Conservation (phyloP, 1,140 invertebrate species). For the Stegodyphus dumicola region DNA sequence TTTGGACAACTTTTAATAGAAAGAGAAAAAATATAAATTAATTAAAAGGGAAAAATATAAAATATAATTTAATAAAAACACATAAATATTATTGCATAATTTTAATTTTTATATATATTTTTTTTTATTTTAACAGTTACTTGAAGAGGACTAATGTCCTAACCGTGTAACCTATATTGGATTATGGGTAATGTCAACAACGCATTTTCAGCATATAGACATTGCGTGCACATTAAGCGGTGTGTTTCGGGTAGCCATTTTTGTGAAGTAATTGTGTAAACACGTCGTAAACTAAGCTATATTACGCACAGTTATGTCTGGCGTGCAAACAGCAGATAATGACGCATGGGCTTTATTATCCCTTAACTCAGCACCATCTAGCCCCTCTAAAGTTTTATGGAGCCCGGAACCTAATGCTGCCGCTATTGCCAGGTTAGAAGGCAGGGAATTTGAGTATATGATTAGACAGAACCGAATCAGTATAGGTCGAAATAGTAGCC, state of each 20-base stretch:
- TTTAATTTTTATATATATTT: too few relatives aligned
- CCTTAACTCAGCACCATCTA: slow-evolving; percentile 85
- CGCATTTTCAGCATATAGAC: slow-evolving; percentile 31
- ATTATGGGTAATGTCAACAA: slow-evolving; percentile 56
- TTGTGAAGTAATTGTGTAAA: background rate
- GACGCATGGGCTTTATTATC: slow-evolving; percentile 85
- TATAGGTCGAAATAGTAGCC: slow-evolving; percentile 95
- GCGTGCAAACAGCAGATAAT: slow-evolving; percentile 30
- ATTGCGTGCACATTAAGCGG: slow-evolving; percentile 41
- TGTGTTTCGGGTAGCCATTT: slow-evolving; percentile 44
- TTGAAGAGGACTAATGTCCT: background rate
- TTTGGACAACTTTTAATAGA: too few relatives aligned
- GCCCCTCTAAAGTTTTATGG: slow-evolving; percentile 78
- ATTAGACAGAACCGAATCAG: slow-evolving; percentile 87
- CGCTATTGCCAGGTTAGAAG: slow-evolving; percentile 87
- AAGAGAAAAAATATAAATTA: too few relatives aligned
- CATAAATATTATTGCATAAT: too few relatives aligned
- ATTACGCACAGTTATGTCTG: slow-evolving; percentile 32
- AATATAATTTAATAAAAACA: too few relatives aligned
- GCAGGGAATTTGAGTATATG: slow-evolving; percentile 93
- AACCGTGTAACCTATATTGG: background rate
- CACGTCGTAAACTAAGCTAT: background rate
- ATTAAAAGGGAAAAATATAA: too few relatives aligned
- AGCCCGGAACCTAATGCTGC: slow-evolving; percentile 68
- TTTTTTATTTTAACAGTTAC: too few relatives aligned